phyloP scores from a whole-genome alignment of 2,113 vertebrate species.

The Thomomys bottae region DNA sequence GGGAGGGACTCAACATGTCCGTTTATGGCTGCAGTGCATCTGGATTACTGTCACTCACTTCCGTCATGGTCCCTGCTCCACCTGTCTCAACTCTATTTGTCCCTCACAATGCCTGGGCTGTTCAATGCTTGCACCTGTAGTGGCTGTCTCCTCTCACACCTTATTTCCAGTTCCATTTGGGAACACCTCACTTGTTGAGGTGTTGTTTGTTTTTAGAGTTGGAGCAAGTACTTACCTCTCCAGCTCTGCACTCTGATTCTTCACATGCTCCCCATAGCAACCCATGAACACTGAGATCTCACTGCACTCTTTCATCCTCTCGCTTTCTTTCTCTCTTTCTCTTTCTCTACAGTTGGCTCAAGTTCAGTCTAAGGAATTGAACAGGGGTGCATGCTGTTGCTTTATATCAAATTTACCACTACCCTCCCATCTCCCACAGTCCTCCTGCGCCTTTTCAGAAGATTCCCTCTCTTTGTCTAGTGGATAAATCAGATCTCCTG shows the following conservation, averaged over 20 bases:
- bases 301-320: background rate
- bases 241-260: background rate
- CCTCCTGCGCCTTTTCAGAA: background rate
- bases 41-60: too few relatives aligned
- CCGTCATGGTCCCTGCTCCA: too few relatives aligned
- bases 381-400: background rate
- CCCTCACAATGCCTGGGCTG: background rate
- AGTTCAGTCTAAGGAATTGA: background rate
- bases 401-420: background rate
- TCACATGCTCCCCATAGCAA: background rate
- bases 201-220: background rate
- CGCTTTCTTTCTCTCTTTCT: background rate
- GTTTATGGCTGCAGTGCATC: too few relatives aligned
- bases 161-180: background rate
- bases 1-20: too few relatives aligned
- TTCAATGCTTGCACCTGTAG: background rate
- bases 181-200: background rate
- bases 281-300: too few relatives aligned
- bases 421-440: background rate
- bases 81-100: too few relatives aligned
- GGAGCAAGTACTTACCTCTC: background rate
- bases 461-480: background rate
- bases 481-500: background rate
- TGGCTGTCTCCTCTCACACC: accelerated
- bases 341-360: background rate